These are phyloP conservation scores for Cygnus olor DNA, from an alignment of 2,797 vertebrate genomes.

Conservation along the genomic window DNA sequence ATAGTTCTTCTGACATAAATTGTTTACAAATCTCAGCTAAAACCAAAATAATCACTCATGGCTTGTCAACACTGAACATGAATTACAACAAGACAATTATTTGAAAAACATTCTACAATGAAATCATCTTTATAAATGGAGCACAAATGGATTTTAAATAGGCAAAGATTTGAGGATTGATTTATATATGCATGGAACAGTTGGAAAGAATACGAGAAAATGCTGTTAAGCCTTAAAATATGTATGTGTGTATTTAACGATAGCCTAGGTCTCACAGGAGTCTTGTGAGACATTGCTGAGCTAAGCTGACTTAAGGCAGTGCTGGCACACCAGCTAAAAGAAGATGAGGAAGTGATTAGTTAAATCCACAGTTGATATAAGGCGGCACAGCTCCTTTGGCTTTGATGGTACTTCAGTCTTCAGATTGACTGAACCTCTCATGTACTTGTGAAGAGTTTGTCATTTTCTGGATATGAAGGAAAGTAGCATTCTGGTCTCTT, in stretches of 20 bases:
- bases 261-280: background rate
- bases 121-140: background rate
- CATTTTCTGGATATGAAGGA: background rate
- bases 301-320: background rate
- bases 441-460: background rate
- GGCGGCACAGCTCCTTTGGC: background rate
- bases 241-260: background rate
- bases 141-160: background rate
- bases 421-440: background rate
- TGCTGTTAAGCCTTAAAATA: background rate
- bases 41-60: background rate
- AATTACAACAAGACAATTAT: background rate
- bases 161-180: background rate
- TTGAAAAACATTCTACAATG: background rate
- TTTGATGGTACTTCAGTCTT: background rate
- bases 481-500: background rate
- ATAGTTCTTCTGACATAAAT: constrained; percentile 33
- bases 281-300: background rate
- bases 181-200: background rate
- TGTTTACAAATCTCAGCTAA: constrained; percentile 41
- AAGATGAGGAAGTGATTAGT: background rate
- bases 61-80: background rate
- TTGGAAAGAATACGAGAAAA: background rate
- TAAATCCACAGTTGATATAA: background rate
- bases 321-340: background rate